Evolutionary conservation across 2,797 vertebrate species (phyloP).

Genomic region (Dendrocincla tyrannina): DNA sequence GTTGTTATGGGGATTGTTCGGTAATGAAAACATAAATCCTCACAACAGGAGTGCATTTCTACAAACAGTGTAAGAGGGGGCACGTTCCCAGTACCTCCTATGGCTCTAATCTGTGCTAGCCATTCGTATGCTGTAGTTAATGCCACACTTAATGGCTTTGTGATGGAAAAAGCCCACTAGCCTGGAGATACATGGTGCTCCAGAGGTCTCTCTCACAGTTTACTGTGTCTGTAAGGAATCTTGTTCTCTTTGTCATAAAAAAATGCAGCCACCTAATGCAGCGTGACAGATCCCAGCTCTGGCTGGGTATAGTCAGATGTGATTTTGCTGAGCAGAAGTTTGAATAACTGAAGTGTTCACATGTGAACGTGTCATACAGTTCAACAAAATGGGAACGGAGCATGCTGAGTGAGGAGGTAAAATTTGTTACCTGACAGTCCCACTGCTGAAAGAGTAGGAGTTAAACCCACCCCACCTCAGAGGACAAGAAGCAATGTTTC

Average conservation of each 20-base stretch:
- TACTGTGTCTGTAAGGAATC: constrained; percentile 28
- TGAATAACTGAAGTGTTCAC: background rate
- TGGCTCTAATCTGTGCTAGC: constrained; percentile 25
- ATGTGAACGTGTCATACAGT: background rate
- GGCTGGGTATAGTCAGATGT: background rate
- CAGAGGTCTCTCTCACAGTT: constrained; percentile 40
- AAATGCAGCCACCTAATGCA: constrained; percentile 8
- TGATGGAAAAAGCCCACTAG: background rate
- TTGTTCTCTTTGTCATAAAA: constrained; percentile 20
- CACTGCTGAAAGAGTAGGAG: background rate
- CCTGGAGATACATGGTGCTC: constrained; percentile 38
- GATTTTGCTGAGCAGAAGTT: background rate
- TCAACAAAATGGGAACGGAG: background rate
- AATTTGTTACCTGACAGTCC: background rate
- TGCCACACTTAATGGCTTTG: constrained; percentile 40
- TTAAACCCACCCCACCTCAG: background rate
- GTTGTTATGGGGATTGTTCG: constrained; percentile 53
- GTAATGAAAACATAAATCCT: constrained; percentile 60
- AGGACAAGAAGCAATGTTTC: background rate
- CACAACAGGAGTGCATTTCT: constrained; percentile 28
- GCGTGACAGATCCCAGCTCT: background rate
- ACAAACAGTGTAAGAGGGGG: constrained; percentile 10
- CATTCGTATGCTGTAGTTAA: constrained; percentile 45
- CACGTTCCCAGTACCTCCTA: background rate
- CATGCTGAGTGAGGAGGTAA: background rate